These are phyloP conservation scores for Cichlasoma orientale DNA, from an alignment of 2,797 vertebrate species.

Conservation along the genomic window DNA sequence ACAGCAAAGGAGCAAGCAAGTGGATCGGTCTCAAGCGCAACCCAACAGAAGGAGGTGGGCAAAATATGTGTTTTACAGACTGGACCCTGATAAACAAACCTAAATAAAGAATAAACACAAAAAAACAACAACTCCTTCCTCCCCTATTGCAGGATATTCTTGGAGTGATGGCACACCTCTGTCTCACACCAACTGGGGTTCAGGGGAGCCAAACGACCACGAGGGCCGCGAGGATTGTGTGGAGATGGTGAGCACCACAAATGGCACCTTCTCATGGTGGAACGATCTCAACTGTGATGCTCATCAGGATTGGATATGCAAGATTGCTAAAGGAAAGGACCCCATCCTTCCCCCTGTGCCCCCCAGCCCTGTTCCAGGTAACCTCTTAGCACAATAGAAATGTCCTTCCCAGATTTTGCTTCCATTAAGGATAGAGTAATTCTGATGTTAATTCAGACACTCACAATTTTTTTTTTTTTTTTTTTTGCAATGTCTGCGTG, in stretches of 20 bases:
- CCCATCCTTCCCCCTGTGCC: constrained; percentile 75
- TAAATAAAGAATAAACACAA: background rate
- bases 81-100: background rate
- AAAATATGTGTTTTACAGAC: background rate
- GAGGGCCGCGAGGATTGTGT: constrained; percentile 82
- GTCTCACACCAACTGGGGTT: constrained; percentile 83
- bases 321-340: constrained; percentile 75
- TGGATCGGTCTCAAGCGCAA: constrained; percentile 83
- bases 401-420: background rate
- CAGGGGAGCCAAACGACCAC: constrained; percentile 81
- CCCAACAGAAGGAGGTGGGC: constrained; percentile 75
- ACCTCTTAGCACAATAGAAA: background rate
- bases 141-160: constrained; percentile 68
- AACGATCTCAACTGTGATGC: constrained; percentile 84
- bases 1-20: constrained; percentile 75
- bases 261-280: constrained; percentile 78
- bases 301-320: constrained; percentile 84
- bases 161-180: constrained; percentile 80
- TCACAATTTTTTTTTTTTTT: background rate
- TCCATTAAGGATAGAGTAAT: background rate
- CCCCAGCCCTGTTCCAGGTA: constrained; percentile 74
- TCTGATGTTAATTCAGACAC: background rate
- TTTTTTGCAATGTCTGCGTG: background rate
- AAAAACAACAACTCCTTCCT: background rate
- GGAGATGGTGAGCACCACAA: constrained; percentile 80